Evolutionary conservation across 2,113 vertebrate genomes (phyloP).

Genomic region (Cromileptes altivelis): DNA sequence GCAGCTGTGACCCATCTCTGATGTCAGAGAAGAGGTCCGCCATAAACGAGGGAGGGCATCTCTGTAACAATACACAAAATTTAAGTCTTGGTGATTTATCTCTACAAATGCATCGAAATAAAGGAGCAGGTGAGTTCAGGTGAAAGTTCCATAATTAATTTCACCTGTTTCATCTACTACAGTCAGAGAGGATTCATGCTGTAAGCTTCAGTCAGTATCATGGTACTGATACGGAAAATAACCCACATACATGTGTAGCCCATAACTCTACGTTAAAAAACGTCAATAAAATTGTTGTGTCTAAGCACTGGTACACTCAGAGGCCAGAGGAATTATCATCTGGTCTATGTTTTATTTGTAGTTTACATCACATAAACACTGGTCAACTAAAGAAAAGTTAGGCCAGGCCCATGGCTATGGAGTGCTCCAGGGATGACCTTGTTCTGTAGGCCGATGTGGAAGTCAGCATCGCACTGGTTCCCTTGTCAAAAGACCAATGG

Average conservation of each 20-base stretch:
- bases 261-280: background rate
- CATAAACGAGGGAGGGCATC: constrained; percentile 83
- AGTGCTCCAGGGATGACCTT: too few relatives aligned
- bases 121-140: background rate
- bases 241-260: background rate
- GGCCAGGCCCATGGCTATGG: background rate
- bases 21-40: constrained; percentile 92
- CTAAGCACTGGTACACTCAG: background rate
- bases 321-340: too few relatives aligned
- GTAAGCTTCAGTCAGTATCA: background rate
- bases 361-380: too few relatives aligned
- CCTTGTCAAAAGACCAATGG: too few relatives aligned
- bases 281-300: background rate
- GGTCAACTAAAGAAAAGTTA: background rate
- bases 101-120: background rate
- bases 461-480: too few relatives aligned
- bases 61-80: constrained; percentile 82
- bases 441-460: too few relatives aligned
- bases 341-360: background rate
- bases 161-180: background rate
- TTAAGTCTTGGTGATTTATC: background rate
- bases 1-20: constrained; percentile 87
- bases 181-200: too few relatives aligned
- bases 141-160: background rate
- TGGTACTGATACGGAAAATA: background rate